Conservation (phyloP, 2,888 invertebrate species). For the Nezara viridula region DNA sequence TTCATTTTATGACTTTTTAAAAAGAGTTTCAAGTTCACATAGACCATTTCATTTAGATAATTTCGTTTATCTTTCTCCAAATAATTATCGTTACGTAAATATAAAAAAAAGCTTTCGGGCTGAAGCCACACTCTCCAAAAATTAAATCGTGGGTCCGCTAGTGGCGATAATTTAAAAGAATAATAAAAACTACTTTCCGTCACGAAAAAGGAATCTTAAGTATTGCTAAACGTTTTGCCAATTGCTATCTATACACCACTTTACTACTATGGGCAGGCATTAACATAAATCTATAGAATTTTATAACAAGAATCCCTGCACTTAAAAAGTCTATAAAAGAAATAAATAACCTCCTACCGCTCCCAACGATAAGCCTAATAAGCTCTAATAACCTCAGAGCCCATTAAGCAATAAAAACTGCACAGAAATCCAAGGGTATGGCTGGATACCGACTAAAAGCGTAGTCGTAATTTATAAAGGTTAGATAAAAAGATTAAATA, state of each 20-base stretch:
- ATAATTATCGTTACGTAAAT: too few relatives aligned
- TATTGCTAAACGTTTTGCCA: neutral
- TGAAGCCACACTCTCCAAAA: too few relatives aligned
- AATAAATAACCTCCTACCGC: neutral
- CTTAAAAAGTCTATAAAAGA: neutral
- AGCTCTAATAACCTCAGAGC: neutral
- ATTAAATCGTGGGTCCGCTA: too few relatives aligned
- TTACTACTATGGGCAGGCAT: neutral
- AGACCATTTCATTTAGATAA: too few relatives aligned
- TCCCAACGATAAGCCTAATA: neutral
- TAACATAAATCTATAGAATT: neutral
- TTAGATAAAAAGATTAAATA: neutral
- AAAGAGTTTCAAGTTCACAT: too few relatives aligned
- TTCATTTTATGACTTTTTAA: too few relatives aligned
- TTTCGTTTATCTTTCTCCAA: too few relatives aligned
- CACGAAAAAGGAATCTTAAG: neutral
- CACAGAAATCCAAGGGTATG: neutral
- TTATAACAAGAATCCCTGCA: neutral
- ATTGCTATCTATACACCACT: neutral
- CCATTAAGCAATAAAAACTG: neutral
- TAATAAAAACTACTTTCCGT: too few relatives aligned
- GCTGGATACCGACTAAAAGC: neutral
- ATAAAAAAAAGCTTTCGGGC: too few relatives aligned
- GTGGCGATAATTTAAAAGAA: too few relatives aligned
- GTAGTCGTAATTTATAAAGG: neutral